Evolutionary conservation across 2,113 vertebrate species (phyloP).

Genomic region (Corynorhinus townsendii): DNA sequence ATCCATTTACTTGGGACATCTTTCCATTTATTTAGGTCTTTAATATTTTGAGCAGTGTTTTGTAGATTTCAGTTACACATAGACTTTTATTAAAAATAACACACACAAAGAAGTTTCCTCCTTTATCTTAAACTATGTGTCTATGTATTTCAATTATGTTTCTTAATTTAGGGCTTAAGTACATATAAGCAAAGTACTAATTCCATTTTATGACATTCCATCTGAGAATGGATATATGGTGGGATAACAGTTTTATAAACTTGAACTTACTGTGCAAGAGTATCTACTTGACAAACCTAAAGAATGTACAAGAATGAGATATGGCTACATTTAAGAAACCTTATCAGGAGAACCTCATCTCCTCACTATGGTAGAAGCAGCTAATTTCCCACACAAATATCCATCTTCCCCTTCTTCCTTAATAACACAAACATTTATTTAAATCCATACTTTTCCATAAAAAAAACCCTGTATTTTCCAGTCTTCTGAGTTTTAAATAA

Average conservation of each 20-base stretch:
- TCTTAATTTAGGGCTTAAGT: background rate
- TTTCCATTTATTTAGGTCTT: background rate
- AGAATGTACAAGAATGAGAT: background rate
- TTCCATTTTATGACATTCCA: background rate
- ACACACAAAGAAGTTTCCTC: background rate
- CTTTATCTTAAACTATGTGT: background rate
- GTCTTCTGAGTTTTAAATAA: background rate
- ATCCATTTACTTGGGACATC: background rate
- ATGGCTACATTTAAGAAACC: background rate
- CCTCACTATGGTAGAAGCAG: background rate
- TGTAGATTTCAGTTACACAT: background rate
- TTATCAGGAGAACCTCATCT: background rate
- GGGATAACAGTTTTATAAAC: background rate
- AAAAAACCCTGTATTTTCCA: background rate
- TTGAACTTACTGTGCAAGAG: background rate
- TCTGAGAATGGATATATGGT: background rate
- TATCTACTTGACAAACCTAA: background rate
- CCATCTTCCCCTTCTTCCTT: background rate
- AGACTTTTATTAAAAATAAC: background rate
- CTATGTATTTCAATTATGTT: background rate
- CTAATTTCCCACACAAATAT: background rate
- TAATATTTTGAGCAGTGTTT: background rate
- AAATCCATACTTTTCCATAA: background rate
- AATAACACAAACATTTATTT: constrained; percentile 1
- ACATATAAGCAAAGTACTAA: background rate